Conservation (phyloP, 2,113 vertebrate genomes). For the Callorhinus ursinus region DNA sequence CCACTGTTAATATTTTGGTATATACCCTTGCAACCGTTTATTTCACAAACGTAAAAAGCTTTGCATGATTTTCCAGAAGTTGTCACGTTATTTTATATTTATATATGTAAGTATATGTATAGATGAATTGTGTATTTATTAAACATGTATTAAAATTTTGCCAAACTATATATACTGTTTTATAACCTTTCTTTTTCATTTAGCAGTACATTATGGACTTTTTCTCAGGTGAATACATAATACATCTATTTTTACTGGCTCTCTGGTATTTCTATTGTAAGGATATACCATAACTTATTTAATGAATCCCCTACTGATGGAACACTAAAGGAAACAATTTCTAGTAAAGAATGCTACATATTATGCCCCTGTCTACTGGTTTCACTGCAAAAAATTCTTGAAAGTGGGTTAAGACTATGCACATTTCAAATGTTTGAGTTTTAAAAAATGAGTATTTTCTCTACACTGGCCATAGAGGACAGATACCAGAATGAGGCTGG, state of each 20-base stretch:
- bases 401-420: background rate
- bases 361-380: background rate
- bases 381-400: background rate
- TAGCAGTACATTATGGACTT: background rate
- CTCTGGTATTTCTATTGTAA: background rate
- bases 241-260: background rate
- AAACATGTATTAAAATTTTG: background rate
- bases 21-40: slow-evolving; percentile 4
- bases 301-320: background rate
- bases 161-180: background rate
- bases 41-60: slow-evolving; percentile 37
- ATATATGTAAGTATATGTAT: background rate
- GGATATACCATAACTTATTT: background rate
- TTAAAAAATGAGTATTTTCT: background rate
- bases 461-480: background rate
- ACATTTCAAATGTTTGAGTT: background rate
- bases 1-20: background rate
- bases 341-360: background rate
- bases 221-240: background rate
- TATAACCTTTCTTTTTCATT: background rate
- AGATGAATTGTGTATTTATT: background rate
- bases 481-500: background rate
- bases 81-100: slow-evolving; percentile 8
- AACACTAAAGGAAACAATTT: slow-evolving; percentile 11
- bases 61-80: slow-evolving; percentile 26